phyloP scores from a whole-genome alignment of 2,113 vertebrate species.

The Acrocephalus kingi region DNA sequence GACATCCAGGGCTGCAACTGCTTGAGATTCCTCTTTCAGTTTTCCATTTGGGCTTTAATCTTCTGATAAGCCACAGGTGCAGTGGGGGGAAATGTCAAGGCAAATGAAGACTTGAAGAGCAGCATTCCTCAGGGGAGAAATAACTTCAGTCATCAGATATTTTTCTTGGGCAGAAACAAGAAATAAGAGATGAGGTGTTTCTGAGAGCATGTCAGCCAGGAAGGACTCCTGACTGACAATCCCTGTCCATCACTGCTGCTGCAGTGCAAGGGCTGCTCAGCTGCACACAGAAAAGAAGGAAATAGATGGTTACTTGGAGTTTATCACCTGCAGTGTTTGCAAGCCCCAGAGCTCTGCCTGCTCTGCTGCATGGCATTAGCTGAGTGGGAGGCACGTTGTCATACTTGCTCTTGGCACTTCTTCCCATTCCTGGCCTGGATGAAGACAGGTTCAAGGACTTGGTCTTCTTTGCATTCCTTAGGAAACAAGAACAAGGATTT shows the following conservation, averaged over 20 bases:
- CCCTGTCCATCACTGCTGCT: neutral
- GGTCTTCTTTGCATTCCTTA: neutral
- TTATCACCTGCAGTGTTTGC: neutral
- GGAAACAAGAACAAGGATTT: neutral
- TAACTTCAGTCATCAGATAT: neutral
- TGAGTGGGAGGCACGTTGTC: neutral
- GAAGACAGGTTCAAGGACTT: neutral
- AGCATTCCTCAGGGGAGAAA: neutral
- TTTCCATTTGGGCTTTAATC: neutral
- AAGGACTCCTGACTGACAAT: neutral
- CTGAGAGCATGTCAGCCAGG: neutral
- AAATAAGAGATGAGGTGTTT: neutral
- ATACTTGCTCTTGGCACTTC: rapidly evolving
- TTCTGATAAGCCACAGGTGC: neutral
- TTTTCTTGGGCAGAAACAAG: neutral
- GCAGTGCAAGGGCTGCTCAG: neutral
- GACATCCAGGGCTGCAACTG: neutral
- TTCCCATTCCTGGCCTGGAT: neutral
- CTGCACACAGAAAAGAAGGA: neutral
- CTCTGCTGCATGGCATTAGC: neutral
- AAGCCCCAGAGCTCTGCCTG: neutral
- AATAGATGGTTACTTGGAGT: neutral
- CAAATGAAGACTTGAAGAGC: neutral
- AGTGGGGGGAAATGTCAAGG: neutral
- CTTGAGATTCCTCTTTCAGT: neutral